Conservation (phyloP, 92 coral and sea anemone species). For the Pocillopora meandrina region DNA sequence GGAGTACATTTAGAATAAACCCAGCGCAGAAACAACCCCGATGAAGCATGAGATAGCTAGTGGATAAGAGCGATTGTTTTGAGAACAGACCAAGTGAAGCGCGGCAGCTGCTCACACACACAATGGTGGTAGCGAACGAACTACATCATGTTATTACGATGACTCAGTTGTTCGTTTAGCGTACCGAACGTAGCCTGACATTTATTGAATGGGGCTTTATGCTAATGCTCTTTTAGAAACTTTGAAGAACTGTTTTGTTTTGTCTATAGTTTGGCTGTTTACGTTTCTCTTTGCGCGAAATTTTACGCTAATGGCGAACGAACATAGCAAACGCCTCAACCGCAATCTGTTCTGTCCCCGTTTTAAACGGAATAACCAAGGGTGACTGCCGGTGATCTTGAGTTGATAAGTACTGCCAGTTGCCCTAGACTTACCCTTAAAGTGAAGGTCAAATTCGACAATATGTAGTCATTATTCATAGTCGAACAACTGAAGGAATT, state of each 20-base stretch:
- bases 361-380: neutral
- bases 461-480: neutral
- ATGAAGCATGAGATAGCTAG: slow-evolving; percentile 40
- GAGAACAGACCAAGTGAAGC: slow-evolving; percentile 42
- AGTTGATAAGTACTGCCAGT: slow-evolving; percentile 27
- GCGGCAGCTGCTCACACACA: slow-evolving; percentile 56
- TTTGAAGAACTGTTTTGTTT: slow-evolving; percentile 49
- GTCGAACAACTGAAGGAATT: slow-evolving; percentile 20
- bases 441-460: slow-evolving; percentile 16
- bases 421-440: neutral
- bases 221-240: slow-evolving; percentile 41
- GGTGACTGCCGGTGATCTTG: slow-evolving; percentile 23
- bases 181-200: slow-evolving; percentile 37
- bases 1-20: neutral
- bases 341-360: slow-evolving; percentile 27
- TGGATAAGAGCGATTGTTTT: slow-evolving; percentile 30
- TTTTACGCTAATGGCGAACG: slow-evolving; percentile 44
- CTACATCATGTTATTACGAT: slow-evolving; percentile 32
- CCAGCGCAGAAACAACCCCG: slow-evolving; percentile 28
- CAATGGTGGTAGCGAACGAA: slow-evolving; percentile 29
- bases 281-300: slow-evolving; percentile 38
- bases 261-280: slow-evolving; percentile 68
- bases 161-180: slow-evolving; percentile 41
- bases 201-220: slow-evolving; percentile 39
- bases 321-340: slow-evolving; percentile 32